Conservation (phyloP, 2,113 vertebrate genomes). For the Hypanus sabinus region DNA sequence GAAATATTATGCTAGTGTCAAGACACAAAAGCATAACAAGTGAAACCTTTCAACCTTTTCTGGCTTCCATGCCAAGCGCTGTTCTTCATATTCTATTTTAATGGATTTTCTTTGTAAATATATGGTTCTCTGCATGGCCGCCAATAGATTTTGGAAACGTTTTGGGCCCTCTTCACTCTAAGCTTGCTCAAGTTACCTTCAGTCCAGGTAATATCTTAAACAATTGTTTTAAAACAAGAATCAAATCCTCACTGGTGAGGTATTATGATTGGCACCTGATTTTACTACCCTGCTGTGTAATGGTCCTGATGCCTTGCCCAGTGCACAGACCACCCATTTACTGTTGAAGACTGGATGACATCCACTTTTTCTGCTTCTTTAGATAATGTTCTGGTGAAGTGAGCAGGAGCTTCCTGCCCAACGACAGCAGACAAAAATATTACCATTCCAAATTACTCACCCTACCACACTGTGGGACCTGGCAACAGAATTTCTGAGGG, state of each 20-base stretch:
- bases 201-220: not conserved
- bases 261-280: not conserved
- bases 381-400: not conserved
- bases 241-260: not conserved
- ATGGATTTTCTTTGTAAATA: not conserved
- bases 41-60: slow-evolving; percentile 38
- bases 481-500: not conserved
- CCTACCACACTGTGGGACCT: too few species aligned
- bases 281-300: not conserved
- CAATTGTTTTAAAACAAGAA: not conserved
- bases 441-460: not conserved
- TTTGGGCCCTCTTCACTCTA: not conserved
- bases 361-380: slow-evolving; percentile 1
- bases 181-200: not conserved
- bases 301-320: not conserved
- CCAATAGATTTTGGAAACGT: not conserved
- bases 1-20: slow-evolving; percentile 52
- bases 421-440: not conserved
- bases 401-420: not conserved
- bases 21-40: slow-evolving; percentile 54
- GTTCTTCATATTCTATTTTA: not conserved
- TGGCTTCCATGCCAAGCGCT: not conserved
- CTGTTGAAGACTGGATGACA: slow-evolving; percentile 9
- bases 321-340: slow-evolving; percentile 13
- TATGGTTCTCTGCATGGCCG: not conserved